Evolutionary conservation across 1,140 invertebrate species (phyloP).

Genomic region (Zaprionus ornatus): DNA sequence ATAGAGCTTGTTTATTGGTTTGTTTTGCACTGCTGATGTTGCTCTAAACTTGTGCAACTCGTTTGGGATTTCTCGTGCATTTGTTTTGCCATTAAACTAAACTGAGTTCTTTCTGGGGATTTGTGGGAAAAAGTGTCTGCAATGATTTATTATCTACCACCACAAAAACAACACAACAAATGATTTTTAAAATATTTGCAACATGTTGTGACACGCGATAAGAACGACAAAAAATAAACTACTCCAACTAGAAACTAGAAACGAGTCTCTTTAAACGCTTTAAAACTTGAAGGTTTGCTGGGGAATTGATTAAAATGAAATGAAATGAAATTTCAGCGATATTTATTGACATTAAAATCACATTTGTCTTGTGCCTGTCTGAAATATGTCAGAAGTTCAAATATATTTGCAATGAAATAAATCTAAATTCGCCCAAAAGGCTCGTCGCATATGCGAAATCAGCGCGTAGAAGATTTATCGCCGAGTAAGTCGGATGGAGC

Average conservation of each 20-base stretch:
- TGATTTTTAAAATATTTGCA: constrained; percentile 43
- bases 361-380: constrained; percentile 63
- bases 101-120: constrained; percentile 23
- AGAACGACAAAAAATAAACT: constrained; percentile 27
- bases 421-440: constrained; percentile 71
- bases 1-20: constrained; percentile 20
- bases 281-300: not conserved
- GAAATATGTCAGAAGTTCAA: constrained; percentile 71
- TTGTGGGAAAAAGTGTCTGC: constrained; percentile 16
- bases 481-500: constrained; percentile 47
- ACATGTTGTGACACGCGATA: constrained; percentile 52
- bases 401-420: constrained; percentile 64
- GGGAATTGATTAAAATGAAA: constrained; percentile 11
- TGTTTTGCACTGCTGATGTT: not conserved
- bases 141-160: constrained; percentile 63
- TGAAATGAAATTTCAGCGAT: constrained; percentile 27
- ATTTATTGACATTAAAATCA: constrained; percentile 67
- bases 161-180: constrained; percentile 39
- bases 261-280: not conserved
- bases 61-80: not conserved
- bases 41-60: not conserved
- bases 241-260: not conserved
- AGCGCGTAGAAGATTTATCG: constrained; percentile 68
- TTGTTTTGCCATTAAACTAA: not conserved
- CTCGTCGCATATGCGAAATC: constrained; percentile 68